Percentiles rank a stretch among this genome's conserved stretches.
Evolutionary conservation across 2,888 invertebrate species (phyloP).

Genomic region (Ophioninae sp.): DNA sequence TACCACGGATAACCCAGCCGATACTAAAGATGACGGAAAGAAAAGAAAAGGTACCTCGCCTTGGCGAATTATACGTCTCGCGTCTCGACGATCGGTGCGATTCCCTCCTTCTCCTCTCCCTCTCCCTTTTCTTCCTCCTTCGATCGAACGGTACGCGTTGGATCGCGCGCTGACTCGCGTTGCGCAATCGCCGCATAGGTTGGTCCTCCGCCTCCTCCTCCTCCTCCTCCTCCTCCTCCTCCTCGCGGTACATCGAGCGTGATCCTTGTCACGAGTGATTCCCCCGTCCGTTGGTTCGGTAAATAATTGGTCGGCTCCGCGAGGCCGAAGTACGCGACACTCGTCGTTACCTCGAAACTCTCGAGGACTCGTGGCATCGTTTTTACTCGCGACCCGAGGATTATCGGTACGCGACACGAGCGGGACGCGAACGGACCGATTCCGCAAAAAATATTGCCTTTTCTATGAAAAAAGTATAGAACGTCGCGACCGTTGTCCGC

Average conservation of each 20-base stretch:
- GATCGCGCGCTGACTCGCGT: constrained; percentile 15
- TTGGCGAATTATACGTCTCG: constrained; percentile 41
- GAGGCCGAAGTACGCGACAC: constrained; percentile 25
- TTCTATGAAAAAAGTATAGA: neutral
- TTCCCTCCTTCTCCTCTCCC: constrained; percentile 24
- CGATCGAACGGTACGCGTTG: constrained; percentile 38
- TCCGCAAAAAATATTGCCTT: neutral
- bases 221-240: too few relatives aligned
- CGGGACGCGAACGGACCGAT: neutral
- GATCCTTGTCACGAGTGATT: constrained; percentile 7
- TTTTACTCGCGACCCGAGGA: neutral
- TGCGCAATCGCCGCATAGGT: constrained; percentile 50
- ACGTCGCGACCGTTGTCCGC: neutral
- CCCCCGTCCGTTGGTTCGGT: neutral
- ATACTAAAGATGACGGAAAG: neutral
- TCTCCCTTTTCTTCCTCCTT: constrained; percentile 19
- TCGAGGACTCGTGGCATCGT: neutral
- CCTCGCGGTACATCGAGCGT: constrained; percentile 3
- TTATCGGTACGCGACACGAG: neutral
- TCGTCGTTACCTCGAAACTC: constrained; percentile 6
- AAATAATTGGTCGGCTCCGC: neutral
- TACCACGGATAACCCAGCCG: constrained; percentile 14
- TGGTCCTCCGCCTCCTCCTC: too few relatives aligned
- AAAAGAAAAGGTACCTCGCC: constrained; percentile 33
- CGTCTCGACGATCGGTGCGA: constrained; percentile 24